phyloP scores from a whole-genome alignment of 2,888 invertebrate species.

The Cheilosia variabilis region DNA sequence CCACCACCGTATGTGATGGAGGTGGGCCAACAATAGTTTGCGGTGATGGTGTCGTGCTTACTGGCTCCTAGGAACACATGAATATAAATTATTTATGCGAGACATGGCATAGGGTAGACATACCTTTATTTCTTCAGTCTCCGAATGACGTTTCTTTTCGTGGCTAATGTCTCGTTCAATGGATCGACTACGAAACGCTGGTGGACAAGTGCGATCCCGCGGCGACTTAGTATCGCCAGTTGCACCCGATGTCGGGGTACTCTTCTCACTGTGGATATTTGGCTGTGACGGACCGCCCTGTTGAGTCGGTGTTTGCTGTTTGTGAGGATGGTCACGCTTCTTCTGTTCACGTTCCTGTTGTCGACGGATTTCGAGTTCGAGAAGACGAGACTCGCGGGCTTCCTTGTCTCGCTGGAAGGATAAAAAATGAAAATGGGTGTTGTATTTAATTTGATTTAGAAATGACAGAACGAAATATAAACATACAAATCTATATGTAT shows the following conservation, averaged over 20 bases:
- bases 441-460: not conserved
- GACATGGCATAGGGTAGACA: conserved; percentile 22
- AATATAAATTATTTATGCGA: conserved; percentile 13
- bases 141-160: conserved; percentile 81
- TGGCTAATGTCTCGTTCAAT: conserved; percentile 81
- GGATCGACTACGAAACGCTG: conserved; percentile 82
- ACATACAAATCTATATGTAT: too few relatives aligned
- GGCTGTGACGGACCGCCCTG: conserved; percentile 74
- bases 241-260: conserved; percentile 78
- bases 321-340: conserved; percentile 81
- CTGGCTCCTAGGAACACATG: conserved; percentile 78
- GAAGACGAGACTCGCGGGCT: conserved; percentile 83
- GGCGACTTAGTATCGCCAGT: conserved; percentile 68
- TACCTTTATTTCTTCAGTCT: conserved; percentile 81
- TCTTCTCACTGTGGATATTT: conserved; percentile 76
- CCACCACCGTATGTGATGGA: conserved; percentile 82
- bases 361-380: conserved; percentile 83
- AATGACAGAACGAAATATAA: too few relatives aligned
- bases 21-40: conserved; percentile 80
- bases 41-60: conserved; percentile 83
- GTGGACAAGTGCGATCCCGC: conserved; percentile 80
- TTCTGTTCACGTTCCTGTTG: conserved; percentile 82
- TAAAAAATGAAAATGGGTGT: not conserved
- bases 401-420: conserved; percentile 82
- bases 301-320: conserved; percentile 78